Evolutionary conservation across 2,888 invertebrate species (phyloP).

Genomic region (Leptinotarsa rubiginosa): DNA sequence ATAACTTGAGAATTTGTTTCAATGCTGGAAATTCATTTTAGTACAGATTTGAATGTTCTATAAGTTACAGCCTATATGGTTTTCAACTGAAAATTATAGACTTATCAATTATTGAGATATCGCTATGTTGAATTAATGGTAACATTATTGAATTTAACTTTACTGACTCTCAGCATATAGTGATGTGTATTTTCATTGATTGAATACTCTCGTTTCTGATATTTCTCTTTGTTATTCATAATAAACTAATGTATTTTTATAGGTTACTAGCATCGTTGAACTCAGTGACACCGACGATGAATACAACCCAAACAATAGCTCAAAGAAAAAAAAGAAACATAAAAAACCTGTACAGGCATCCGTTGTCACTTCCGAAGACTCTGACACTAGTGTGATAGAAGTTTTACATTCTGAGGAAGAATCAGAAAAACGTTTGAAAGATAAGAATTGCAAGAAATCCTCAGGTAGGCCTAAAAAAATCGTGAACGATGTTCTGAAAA

Average conservation of each 20-base stretch:
- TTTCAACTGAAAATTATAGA: no score
- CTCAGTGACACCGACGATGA: conserved; percentile 63
- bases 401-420: conserved; percentile 53
- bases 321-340: conserved; percentile 41
- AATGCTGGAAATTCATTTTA: no score
- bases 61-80: no score
- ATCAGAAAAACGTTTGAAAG: conserved; percentile 21
- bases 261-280: conserved; percentile 59
- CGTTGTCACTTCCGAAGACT: conserved; percentile 49
- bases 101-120: no score
- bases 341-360: conserved; percentile 43
- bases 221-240: no score
- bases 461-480: conserved; percentile 33
- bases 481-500: conserved; percentile 38
- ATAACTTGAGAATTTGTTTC: no score
- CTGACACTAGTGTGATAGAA: conserved; percentile 51
- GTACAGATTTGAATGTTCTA: no score
- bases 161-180: no score
- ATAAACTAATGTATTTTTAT: conserved; percentile 22
- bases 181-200: no score
- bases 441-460: conserved; percentile 19
- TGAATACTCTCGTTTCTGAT: no score
- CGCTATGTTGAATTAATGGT: no score
- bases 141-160: no score
- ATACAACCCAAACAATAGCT: conserved; percentile 33